Percentiles rank a stretch among this genome's conserved stretches.
phyloP scores from a whole-genome alignment of 2,797 vertebrate genomes.

The Botia kubotai region DNA sequence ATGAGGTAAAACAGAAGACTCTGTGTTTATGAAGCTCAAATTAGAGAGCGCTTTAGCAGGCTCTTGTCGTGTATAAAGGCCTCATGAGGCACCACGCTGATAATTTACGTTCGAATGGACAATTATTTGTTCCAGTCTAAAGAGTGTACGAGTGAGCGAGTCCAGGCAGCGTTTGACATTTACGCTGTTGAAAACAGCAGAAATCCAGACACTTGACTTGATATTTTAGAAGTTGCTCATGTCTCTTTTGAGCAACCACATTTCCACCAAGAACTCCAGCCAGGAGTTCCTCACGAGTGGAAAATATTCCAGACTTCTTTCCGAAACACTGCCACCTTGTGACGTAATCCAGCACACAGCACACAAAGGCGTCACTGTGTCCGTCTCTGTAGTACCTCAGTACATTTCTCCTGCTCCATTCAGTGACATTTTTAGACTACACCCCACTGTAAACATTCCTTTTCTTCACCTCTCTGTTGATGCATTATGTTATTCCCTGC shows the following conservation, averaged over 20 bases:
- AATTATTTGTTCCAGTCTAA: slow-evolving; percentile 68
- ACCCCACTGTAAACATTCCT: slow-evolving; percentile 2
- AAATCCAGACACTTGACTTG: slow-evolving; percentile 64
- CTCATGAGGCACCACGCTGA: slow-evolving; percentile 32
- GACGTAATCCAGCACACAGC: slow-evolving; percentile 55
- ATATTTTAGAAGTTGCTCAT: slow-evolving; percentile 73
- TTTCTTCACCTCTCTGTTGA: background rate
- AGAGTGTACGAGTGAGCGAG: slow-evolving; percentile 42
- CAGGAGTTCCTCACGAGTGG: slow-evolving; percentile 72
- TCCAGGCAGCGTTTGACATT: slow-evolving; percentile 47
- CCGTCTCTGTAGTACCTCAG: background rate
- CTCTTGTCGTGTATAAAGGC: slow-evolving; percentile 50
- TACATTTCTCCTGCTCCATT: slow-evolving; percentile 10
- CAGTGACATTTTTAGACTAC: slow-evolving; percentile 14
- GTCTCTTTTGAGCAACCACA: slow-evolving; percentile 73
- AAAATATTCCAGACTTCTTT: slow-evolving; percentile 76
- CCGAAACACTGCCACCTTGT: slow-evolving; percentile 75
- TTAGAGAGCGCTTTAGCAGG: slow-evolving; percentile 58
- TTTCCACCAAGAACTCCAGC: slow-evolving; percentile 72
- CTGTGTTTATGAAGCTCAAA: slow-evolving; percentile 53
- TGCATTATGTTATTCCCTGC: background rate
- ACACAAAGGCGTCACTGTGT: slow-evolving; percentile 56
- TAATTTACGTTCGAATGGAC: slow-evolving; percentile 49
- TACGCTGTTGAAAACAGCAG: slow-evolving; percentile 56
- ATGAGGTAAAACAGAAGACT: slow-evolving; percentile 57